Base-by-base conservation (phyloP, 2,888 invertebrate genomes). In the Ectemnius lituratus region DNA sequence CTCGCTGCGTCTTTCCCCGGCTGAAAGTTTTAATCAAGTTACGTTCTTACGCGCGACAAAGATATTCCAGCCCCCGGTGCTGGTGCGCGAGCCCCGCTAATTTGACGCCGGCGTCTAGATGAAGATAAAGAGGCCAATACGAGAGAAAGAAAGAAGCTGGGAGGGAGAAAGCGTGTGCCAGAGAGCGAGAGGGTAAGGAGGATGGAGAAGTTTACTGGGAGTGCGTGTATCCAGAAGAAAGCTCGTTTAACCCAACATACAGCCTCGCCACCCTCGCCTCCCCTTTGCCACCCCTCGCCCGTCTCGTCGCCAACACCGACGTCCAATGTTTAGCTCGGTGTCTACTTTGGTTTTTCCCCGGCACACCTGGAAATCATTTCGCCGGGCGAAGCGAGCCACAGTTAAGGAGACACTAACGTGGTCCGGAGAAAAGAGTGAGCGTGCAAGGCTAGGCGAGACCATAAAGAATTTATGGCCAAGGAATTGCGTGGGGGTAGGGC, bases 11-110 rank as follows among this genome's bases (percentile, higher is more conserved):
- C 37, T 37, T 37, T 37, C 57, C 45, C 11, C 23, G 16, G 14
- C 27, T 14, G 62, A 57, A 86, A 86, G 76, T 87, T 85, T 87
- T 85, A 85, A 84, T 85, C 84, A 84, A 87, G 85, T 88, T 87
- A 85, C 81, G 66, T 82, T 73, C 78, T 77, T 76, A 81, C 67
- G 76, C 75, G 76, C 79, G 76, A 80, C 78, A 73, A 83, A 84
- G 79, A 81, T 81, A 82, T 78, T 79, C 73, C 56, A 23, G 47
- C 58, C 58, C 57, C 66, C 63, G 52, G 57, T 28, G 67, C 66
- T 62, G 52, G 57, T 28, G 67, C 18, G 77, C 69, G 78, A 83
- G 82, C 81, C 79, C 61, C 70, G 73, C 76, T 82, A 83, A 83
- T 82, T 85, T 76, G 72, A 77, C 75, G 73, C 68, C 65, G 68